Evolutionary conservation across 2,797 vertebrate genomes (phyloP), one percentile per base, ranked within the genome.

Genomic region (Muscicapa comitata): DNA sequence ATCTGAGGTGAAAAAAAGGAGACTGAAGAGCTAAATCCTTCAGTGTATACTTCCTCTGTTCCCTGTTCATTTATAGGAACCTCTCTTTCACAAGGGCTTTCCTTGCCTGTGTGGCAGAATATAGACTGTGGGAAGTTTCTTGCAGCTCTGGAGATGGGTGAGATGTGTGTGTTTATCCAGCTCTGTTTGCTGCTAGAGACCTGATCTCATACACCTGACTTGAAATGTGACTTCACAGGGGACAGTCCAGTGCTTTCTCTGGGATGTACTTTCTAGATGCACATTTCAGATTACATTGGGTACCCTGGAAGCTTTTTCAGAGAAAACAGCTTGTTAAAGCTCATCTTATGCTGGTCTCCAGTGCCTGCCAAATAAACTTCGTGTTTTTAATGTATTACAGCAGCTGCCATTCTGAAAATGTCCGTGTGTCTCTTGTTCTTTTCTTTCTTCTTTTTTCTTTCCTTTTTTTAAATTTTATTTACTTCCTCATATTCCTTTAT

Each of bases 381-480:
- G 48, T 21, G 11, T 73, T 92, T 92, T 80, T 89, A 31, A 59
- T 78, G 17, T 71, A 45, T 68, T n/a, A 29, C 11, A 81, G 66
- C 68, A 89, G 67, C 74, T 88, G 40, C 72, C 65, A 43, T 81
- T 94, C 71, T 88, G 86, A 93, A 90, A 86, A 83, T 43, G 59
- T 74, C 38, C 13, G 6, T 54, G 28, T 50, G 7, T 77, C 13
- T 78, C 37, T 75, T 70, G 21, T 42, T 48, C 9, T 37, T 35
- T 48, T 48, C 25, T 25, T 48, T 15, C 3, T 43, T 21, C 19
- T 13, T 9, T n/a, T 31, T 18, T 54, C n/a, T 2, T 35, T 83
- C 31, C 9, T 11, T 4, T 28, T 85, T 23, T 13, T 7, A 45
- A 37, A 14, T 23, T 54, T 38, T 23, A 24, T 80, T 53, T 50